Conservation (phyloP, 2,797 vertebrate genomes). For the Gorsachius magnificus region DNA sequence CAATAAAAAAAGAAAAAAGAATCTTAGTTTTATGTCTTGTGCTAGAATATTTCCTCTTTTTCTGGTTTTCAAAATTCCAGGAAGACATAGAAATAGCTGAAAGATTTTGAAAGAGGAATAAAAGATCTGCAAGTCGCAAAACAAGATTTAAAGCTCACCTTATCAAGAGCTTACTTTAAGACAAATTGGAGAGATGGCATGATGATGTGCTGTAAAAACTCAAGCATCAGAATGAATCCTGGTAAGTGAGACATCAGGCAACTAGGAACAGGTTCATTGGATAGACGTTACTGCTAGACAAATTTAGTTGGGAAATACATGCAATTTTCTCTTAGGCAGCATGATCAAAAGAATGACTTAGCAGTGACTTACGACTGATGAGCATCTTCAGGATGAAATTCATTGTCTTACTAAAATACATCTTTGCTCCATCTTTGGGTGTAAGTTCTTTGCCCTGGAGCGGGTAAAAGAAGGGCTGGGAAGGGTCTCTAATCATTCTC, state of each 20-base stretch:
- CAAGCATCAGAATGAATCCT: neutral
- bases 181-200: neutral
- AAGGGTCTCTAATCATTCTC: neutral
- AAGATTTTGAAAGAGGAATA: neutral
- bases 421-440: neutral
- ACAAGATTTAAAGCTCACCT: neutral
- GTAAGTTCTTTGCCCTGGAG: neutral
- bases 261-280: neutral
- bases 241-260: neutral
- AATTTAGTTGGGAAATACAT: neutral
- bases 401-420: neutral
- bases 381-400: neutral
- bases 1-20: neutral
- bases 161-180: neutral
- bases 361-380: neutral
- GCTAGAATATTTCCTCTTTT: neutral
- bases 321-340: neutral
- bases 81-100: neutral
- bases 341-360: neutral
- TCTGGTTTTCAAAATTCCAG: neutral
- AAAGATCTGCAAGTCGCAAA: neutral
- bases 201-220: neutral
- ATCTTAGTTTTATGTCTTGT: neutral
- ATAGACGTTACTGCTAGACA: neutral
- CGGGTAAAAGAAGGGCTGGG: neutral